Conservation (phyloP, 2,888 invertebrate genomes). For the Atethmia centrago region DNA sequence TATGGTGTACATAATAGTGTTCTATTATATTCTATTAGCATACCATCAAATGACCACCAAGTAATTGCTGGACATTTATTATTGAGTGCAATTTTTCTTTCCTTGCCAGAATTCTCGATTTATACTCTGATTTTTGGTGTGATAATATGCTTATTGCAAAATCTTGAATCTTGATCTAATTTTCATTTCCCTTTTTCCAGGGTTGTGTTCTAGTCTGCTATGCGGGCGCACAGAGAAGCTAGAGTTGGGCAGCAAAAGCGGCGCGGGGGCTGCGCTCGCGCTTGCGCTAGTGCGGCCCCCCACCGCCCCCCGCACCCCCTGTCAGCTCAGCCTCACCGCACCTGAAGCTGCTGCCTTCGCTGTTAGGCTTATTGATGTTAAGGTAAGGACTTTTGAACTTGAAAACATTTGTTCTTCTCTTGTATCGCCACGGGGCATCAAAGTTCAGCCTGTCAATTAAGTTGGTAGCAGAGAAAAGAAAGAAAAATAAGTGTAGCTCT, state of each 20-base stretch:
- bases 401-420: background rate
- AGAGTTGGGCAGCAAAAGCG: slow-evolving; percentile 81
- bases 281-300: slow-evolving; percentile 82
- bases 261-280: slow-evolving; percentile 84
- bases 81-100: too few relatives aligned
- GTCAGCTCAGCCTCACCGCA: slow-evolving; percentile 83
- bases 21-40: too few relatives aligned
- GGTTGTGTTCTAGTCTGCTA: slow-evolving; percentile 84
- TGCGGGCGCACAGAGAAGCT: slow-evolving; percentile 86
- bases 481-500: too few relatives aligned
- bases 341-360: slow-evolving; percentile 87
- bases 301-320: slow-evolving; percentile 73
- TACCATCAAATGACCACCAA: background rate
- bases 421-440: background rate
- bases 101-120: too few relatives aligned
- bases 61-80: background rate
- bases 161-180: background rate
- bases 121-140: background rate
- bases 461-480: too few relatives aligned
- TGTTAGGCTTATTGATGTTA: slow-evolving; percentile 87
- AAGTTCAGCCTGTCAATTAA: background rate
- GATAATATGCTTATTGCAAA: background rate
- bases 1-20: too few relatives aligned
- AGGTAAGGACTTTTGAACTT: slow-evolving; percentile 72
- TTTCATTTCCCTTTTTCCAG: slow-evolving; percentile 69